Evolutionary conservation across 2,113 vertebrate species (phyloP).

Genomic region (Leptobrachium ailaonicum): DNA sequence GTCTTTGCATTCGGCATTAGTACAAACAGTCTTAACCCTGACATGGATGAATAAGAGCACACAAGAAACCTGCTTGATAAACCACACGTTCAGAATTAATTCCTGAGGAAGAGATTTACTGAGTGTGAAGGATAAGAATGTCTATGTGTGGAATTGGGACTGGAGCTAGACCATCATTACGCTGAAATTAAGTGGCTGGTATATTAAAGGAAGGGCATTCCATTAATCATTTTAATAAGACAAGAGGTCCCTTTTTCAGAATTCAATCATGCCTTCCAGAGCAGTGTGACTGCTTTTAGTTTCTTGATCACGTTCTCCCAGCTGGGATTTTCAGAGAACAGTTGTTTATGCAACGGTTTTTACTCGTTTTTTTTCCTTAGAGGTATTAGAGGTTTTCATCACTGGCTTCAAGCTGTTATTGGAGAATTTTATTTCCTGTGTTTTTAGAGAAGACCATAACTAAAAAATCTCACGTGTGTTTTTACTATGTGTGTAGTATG

Average conservation of each 20-base stretch:
- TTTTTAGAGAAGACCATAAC: conserved; percentile 7
- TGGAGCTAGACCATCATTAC: conserved; percentile 28
- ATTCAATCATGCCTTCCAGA: conserved; percentile 31
- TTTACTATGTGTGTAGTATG: no score
- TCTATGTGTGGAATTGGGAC: conserved; percentile 1
- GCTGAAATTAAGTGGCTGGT: conserved; percentile 39
- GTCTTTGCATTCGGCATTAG: conserved; percentile 1
- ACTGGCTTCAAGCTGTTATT: conserved; percentile 12
- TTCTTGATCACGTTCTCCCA: conserved; percentile 6
- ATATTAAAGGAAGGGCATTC: conserved; percentile 25
- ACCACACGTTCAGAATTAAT: conserved; percentile 10
- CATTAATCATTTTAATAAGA: conserved; percentile 42
- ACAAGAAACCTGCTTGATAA: not conserved
- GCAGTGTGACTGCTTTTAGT: conserved; percentile 4
- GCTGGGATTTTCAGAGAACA: conserved; percentile 14
- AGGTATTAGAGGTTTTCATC: conserved; percentile 38
- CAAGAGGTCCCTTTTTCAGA: conserved; percentile 16
- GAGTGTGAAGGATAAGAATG: conserved; percentile 29
- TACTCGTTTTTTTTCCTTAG: no score
- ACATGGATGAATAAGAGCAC: conserved; percentile 1
- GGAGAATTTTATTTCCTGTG: conserved; percentile 22
- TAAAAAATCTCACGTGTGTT: not conserved
- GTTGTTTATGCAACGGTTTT: conserved; percentile 31
- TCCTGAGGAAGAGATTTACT: conserved; percentile 26
- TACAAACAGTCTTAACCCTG: conserved; percentile 10